These are phyloP conservation scores for Ceyx erithaca DNA, from an alignment of 2,797 vertebrate genomes.

Conservation along the genomic window DNA sequence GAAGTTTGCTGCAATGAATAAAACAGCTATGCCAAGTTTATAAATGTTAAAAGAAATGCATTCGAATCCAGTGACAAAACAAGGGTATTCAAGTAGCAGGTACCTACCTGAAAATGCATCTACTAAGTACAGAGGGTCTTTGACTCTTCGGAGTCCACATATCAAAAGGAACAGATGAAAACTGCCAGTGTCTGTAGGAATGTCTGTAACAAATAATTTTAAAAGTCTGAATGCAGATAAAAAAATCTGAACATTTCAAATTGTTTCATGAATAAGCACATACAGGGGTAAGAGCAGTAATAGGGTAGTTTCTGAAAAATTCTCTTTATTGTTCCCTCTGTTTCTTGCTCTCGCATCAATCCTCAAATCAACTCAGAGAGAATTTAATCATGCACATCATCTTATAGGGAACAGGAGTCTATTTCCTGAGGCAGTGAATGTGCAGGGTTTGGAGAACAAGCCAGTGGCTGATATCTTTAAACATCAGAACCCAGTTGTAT, in stretches of 20 bases:
- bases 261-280: background rate
- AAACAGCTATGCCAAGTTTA: background rate
- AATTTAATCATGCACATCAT: background rate
- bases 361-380: background rate
- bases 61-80: background rate
- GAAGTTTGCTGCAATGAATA: constrained; percentile 5
- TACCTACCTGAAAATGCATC: constrained; percentile 87
- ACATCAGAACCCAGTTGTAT: background rate
- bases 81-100: background rate
- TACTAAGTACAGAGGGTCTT: constrained; percentile 92
- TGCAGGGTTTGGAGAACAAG: background rate
- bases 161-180: constrained; percentile 87
- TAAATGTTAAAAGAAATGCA: background rate
- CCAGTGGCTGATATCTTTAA: background rate
- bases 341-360: background rate
- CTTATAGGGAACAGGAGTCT: background rate
- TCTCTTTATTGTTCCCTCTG: background rate
- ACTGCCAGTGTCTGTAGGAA: constrained; percentile 63
- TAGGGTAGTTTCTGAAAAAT: background rate
- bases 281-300: background rate
- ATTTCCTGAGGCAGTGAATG: background rate
- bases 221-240: background rate
- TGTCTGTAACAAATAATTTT: constrained; percentile 74
- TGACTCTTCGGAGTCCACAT: constrained; percentile 92
- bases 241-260: background rate